A percentile compares a stretch with the other conserved stretches of the same genome.
These are phyloP conservation scores for Scomber japonicus DNA, from an alignment of 2,113 vertebrate species.

Conservation along the genomic window DNA sequence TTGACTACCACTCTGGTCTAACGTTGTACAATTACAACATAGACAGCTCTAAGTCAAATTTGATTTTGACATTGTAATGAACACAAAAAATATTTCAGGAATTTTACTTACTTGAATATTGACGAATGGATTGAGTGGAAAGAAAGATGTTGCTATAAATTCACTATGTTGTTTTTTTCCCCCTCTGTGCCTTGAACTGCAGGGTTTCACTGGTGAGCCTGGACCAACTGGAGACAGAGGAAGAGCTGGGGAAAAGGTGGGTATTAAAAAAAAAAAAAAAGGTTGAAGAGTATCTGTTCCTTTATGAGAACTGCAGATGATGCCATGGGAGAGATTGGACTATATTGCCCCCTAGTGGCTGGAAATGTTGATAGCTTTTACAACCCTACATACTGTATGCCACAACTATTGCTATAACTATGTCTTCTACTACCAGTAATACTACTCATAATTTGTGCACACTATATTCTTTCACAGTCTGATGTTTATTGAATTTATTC, in stretches of 20 bases:
- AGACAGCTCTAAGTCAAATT: no score
- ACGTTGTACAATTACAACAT: no score
- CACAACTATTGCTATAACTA: no score
- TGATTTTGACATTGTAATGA: no score
- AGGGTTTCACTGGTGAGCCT: conserved; percentile 86
- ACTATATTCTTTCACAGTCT: no score
- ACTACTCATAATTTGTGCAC: no score
- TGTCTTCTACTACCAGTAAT: no score
- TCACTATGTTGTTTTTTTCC: background rate
- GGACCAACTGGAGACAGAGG: conserved; percentile 85
- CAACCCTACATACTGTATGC: background rate
- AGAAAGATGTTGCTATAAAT: background rate
- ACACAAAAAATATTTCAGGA: no score
- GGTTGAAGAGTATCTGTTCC: background rate
- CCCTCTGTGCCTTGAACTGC: conserved; percentile 13
- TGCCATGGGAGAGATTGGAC: background rate
- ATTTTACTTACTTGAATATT: no score
- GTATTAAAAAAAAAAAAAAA: background rate
- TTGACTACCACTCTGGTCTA: no score
- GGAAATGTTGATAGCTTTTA: background rate
- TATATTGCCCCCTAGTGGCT: conserved; percentile 57
- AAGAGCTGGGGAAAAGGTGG: conserved; percentile 85
- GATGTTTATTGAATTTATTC: no score
- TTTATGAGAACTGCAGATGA: background rate
- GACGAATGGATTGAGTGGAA: background rate